Percentiles rank a stretch among this genome's conserved stretches.
These are phyloP conservation scores for Hiodon tergisus DNA, from an alignment of 2,113 vertebrate genomes.

Conservation along the genomic window DNA sequence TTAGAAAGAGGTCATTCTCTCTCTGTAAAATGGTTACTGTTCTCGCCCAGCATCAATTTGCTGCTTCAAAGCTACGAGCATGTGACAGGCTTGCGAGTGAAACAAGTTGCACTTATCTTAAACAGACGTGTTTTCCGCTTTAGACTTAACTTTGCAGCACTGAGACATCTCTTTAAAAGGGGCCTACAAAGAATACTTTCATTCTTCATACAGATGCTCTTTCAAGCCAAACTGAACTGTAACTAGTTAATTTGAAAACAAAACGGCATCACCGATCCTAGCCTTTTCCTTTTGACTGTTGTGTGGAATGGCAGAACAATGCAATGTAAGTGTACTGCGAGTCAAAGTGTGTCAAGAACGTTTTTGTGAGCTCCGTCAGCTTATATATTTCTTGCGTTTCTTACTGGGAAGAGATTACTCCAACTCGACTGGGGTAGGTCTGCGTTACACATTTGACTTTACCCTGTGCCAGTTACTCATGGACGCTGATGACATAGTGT, in stretches of 20 bases:
- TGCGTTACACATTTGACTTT: too few species aligned
- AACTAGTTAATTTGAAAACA: conserved; percentile 24
- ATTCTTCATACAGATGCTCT: conserved; percentile 31
- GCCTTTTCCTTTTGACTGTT: too few species aligned
- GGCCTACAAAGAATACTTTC: conserved; percentile 37
- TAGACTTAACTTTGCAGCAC: conserved; percentile 72
- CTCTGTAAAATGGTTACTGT: conserved; percentile 87
- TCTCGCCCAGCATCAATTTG: conserved; percentile 93
- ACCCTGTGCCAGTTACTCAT: too few species aligned
- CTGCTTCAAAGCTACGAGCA: conserved; percentile 87
- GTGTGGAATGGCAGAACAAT: too few species aligned
- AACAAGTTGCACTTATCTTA: conserved; percentile 91
- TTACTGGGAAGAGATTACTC: too few species aligned
- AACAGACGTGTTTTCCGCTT: conserved; percentile 80
- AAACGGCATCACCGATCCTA: conserved; percentile 1
- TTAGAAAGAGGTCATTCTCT: conserved; percentile 97
- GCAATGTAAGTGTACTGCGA: too few species aligned
- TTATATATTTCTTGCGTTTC: too few species aligned
- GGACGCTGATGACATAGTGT: too few species aligned
- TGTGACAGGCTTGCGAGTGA: conserved; percentile 89
- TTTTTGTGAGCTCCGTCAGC: too few species aligned
- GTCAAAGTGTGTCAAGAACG: too few species aligned
- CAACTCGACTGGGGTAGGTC: too few species aligned
- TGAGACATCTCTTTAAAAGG: conserved; percentile 39
- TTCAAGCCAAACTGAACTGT: conserved; percentile 3